Conservation (phyloP, 2,797 vertebrate genomes). For the Falco columbarius region DNA sequence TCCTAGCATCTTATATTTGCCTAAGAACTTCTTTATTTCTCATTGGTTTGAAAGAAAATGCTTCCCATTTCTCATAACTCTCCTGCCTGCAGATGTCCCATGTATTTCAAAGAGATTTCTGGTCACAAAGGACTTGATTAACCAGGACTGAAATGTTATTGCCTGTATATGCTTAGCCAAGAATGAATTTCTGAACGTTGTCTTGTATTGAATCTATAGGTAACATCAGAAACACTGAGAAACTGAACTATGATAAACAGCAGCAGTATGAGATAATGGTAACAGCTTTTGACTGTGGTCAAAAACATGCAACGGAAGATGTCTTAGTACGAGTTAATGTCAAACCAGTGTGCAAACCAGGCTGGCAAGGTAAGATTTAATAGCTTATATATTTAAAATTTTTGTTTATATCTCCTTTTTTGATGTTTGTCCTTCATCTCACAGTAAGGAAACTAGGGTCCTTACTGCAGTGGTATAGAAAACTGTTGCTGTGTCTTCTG, state of each 20-base stretch:
- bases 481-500: not conserved
- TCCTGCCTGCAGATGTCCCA: not conserved
- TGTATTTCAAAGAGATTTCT: not conserved
- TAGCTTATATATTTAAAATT: not conserved
- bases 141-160: not conserved
- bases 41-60: not conserved
- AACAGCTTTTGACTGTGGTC: conserved; percentile 94
- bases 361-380: conserved; percentile 91
- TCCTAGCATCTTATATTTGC: not conserved
- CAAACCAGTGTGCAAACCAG: conserved; percentile 95
- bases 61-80: not conserved
- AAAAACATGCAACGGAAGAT: conserved; percentile 87
- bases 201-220: conserved; percentile 75
- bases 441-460: not conserved
- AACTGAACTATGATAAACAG: conserved; percentile 89
- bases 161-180: not conserved
- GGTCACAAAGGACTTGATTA: not conserved
- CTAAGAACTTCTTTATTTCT: not conserved
- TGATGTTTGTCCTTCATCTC: not conserved
- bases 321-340: conserved; percentile 89
- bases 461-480: not conserved
- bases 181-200: not conserved
- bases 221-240: conserved; percentile 96
- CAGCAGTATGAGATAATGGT: conserved; percentile 93
- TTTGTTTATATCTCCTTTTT: not conserved